Evolutionary conservation across 2,888 invertebrate genomes (phyloP).

Genomic region (Stenurella melanura): DNA sequence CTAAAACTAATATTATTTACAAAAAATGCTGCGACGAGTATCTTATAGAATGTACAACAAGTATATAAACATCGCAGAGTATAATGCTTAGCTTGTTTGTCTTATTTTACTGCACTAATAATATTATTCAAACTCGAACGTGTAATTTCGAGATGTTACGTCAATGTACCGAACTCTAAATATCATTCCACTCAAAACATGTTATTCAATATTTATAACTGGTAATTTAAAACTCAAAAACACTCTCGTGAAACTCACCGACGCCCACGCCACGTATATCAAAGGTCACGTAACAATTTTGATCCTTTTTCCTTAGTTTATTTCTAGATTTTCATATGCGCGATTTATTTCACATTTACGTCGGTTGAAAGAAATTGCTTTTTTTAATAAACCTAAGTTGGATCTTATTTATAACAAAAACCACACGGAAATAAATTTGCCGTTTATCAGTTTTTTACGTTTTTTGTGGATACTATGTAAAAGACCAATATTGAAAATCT

Average conservation of each 20-base stretch:
- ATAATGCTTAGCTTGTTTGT: no score
- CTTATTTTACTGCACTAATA: no score
- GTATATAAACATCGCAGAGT: no score
- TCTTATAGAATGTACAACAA: no score
- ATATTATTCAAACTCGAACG: no score
- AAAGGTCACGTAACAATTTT: not conserved
- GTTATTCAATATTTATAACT: no score
- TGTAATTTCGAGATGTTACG: no score
- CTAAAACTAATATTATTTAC: no score
- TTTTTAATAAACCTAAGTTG: constrained; percentile 31
- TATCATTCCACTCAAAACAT: no score
- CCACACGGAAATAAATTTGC: constrained; percentile 14
- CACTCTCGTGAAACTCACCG: not conserved
- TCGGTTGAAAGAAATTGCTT: constrained; percentile 17
- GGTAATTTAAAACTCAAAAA: no score
- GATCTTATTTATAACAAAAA: constrained; percentile 29
- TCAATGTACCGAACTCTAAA: no score
- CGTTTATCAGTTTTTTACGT: constrained; percentile 43
- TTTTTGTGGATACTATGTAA: constrained; percentile 51
- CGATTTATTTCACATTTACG: constrained; percentile 10
- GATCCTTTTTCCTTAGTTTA: constrained; percentile 2
- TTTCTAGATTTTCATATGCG: not conserved
- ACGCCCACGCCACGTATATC: not conserved
- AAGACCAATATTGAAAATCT: constrained; percentile 65
- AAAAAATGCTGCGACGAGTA: no score